Conservation (phyloP, 2,888 invertebrate species). For the Cheilosia pagana region DNA sequence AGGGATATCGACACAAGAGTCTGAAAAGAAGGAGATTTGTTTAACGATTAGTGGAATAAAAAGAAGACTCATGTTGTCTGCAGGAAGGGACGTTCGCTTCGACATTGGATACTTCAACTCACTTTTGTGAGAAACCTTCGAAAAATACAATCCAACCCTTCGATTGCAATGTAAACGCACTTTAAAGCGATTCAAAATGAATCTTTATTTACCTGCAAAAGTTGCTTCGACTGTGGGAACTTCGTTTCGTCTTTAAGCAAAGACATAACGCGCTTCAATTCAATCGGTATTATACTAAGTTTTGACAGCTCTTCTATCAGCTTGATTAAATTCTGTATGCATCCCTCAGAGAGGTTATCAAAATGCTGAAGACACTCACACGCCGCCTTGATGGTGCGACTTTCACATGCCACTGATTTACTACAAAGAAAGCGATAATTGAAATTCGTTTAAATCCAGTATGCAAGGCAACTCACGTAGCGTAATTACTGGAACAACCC, state of each 20-base stretch:
- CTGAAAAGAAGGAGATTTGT: slow-evolving; percentile 72
- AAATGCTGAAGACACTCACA: slow-evolving; percentile 83
- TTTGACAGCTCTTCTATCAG: slow-evolving; percentile 85
- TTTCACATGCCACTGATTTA: slow-evolving; percentile 85
- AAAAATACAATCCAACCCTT: no score
- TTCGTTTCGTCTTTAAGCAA: slow-evolving; percentile 80
- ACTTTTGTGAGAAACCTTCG: no score
- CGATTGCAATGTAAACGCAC: background rate
- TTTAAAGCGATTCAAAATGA: background rate
- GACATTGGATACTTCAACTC: no score
- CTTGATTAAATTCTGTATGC: slow-evolving; percentile 84
- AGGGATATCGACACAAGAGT: slow-evolving; percentile 81
- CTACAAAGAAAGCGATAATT: slow-evolving; percentile 78
- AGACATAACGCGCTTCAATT: slow-evolving; percentile 85
- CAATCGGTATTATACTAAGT: slow-evolving; percentile 85
- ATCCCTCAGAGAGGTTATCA: slow-evolving; percentile 82
- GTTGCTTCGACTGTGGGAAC: slow-evolving; percentile 81
- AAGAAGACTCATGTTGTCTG: no score
- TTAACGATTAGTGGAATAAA: background rate
- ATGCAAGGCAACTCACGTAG: slow-evolving; percentile 79
- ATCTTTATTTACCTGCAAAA: slow-evolving; percentile 79
- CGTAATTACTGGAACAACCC: slow-evolving; percentile 84
- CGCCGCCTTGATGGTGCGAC: slow-evolving; percentile 84
- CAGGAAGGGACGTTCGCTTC: no score
- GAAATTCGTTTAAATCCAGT: background rate